Percentiles rank a stretch among this genome's conserved stretches.
Evolutionary conservation across 2,888 invertebrate species (phyloP).

Genomic region (Periphyllus acericola): DNA sequence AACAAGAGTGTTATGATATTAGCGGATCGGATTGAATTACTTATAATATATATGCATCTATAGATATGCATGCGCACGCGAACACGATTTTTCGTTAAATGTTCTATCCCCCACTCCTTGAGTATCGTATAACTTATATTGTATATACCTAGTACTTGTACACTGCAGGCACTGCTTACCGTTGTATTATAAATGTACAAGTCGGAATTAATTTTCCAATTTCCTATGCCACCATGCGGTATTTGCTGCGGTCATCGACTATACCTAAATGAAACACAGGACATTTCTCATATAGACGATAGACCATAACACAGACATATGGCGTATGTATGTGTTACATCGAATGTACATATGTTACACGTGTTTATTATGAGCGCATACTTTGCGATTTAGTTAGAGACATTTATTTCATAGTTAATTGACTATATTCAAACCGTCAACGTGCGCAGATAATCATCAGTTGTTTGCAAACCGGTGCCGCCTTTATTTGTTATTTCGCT

Average conservation of each 20-base stretch:
- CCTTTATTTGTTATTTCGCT: constrained; percentile 38
- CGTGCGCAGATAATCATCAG: constrained; percentile 24
- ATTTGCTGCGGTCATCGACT: background rate
- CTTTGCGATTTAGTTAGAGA: background rate
- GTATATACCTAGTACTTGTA: background rate
- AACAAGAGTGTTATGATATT: constrained; percentile 17
- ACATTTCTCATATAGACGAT: too few relatives aligned
- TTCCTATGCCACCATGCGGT: too few relatives aligned
- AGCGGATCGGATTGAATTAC: constrained; percentile 5
- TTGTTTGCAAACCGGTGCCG: constrained; percentile 50
- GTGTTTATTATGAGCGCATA: background rate
- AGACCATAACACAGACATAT: too few relatives aligned
- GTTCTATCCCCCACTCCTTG: background rate
- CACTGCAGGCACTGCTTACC: background rate
- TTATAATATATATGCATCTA: background rate
- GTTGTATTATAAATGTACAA: background rate
- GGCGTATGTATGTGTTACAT: too few relatives aligned
- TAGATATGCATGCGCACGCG: background rate
- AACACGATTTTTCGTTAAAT: background rate
- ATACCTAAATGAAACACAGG: too few relatives aligned
- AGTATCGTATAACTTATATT: background rate
- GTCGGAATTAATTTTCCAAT: too few relatives aligned
- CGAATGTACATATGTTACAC: too few relatives aligned
- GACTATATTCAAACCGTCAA: constrained; percentile 18
- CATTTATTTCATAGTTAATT: constrained; percentile 19